A percentile compares a stretch with the other conserved stretches of the same genome.
These are phyloP conservation scores for Sturmia bella DNA, from an alignment of 2,888 invertebrate species.

Conservation along the genomic window DNA sequence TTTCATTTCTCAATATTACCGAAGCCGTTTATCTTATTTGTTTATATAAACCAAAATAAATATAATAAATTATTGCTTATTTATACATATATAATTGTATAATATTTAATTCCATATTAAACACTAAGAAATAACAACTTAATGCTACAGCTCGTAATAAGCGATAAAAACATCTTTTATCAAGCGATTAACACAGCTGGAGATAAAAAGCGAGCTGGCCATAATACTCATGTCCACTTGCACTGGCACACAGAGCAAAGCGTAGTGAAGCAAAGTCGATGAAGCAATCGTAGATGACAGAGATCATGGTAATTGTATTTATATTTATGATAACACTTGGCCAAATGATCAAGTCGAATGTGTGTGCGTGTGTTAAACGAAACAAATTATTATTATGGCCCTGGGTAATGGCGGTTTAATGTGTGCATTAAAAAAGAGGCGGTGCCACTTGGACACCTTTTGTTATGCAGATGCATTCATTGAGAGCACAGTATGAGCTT, in stretches of 20 bases:
- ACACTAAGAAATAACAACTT: slow-evolving; percentile 50
- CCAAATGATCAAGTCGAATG: background rate
- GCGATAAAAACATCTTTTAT: slow-evolving; percentile 78
- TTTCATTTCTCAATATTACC: background rate
- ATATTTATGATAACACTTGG: slow-evolving; percentile 1
- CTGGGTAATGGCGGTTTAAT: slow-evolving; percentile 57
- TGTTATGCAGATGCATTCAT: slow-evolving; percentile 39
- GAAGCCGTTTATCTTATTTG: slow-evolving; percentile 1
- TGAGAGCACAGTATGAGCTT: slow-evolving; percentile 47
- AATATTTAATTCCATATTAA: slow-evolving; percentile 36
- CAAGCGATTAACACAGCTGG: slow-evolving; percentile 80
- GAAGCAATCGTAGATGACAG: slow-evolving; percentile 27
- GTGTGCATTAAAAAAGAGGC: slow-evolving; percentile 52
- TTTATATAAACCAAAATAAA: slow-evolving; percentile 22
- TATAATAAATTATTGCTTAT: slow-evolving; percentile 25
- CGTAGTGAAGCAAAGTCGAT: background rate
- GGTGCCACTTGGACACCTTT: slow-evolving; percentile 50
- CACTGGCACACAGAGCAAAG: background rate
- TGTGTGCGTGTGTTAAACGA: slow-evolving; percentile 37
- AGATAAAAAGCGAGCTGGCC: slow-evolving; percentile 42
- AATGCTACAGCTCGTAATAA: slow-evolving; percentile 65
- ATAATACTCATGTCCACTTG: slow-evolving; percentile 27
- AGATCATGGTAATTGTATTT: slow-evolving; percentile 37
- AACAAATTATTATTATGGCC: slow-evolving; percentile 38
- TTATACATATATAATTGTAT: background rate